These are phyloP conservation scores for Antheraea mylitta DNA, from an alignment of 1,140 invertebrate species.

Conservation along the genomic window DNA sequence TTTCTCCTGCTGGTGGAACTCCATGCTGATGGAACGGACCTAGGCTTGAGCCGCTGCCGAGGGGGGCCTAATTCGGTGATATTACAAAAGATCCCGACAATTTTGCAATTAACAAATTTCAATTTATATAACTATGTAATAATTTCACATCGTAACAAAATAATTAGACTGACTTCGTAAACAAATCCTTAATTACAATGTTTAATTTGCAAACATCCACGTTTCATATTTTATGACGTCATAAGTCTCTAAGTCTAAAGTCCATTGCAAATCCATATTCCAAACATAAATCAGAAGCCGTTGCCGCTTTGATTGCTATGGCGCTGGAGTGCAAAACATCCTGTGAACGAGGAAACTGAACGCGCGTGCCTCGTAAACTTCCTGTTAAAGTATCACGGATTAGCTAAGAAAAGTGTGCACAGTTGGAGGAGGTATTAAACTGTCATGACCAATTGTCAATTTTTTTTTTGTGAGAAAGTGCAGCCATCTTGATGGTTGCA, in stretches of 20 bases:
- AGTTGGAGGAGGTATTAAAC: not conserved
- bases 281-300: slow-evolving; percentile 7
- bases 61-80: too few species aligned
- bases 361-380: slow-evolving; percentile 55
- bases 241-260: not conserved
- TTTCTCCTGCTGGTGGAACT: too few species aligned
- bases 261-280: not conserved
- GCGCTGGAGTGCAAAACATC: slow-evolving; percentile 49
- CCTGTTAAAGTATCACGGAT: slow-evolving; percentile 24
- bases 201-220: not conserved
- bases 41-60: too few species aligned
- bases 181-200: not conserved
- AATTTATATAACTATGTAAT: too few species aligned
- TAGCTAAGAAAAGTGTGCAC: slow-evolving; percentile 3
- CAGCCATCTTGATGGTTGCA: too few species aligned
- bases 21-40: too few species aligned
- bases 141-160: too few species aligned
- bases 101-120: too few species aligned
- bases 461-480: too few species aligned
- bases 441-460: too few species aligned
- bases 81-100: too few species aligned
- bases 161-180: not conserved
- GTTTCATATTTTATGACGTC: not conserved
- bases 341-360: slow-evolving; percentile 58
- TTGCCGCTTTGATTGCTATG: not conserved